Conservation (phyloP, 2,888 invertebrate genomes). For the Thecocarcelia acutangulata region DNA sequence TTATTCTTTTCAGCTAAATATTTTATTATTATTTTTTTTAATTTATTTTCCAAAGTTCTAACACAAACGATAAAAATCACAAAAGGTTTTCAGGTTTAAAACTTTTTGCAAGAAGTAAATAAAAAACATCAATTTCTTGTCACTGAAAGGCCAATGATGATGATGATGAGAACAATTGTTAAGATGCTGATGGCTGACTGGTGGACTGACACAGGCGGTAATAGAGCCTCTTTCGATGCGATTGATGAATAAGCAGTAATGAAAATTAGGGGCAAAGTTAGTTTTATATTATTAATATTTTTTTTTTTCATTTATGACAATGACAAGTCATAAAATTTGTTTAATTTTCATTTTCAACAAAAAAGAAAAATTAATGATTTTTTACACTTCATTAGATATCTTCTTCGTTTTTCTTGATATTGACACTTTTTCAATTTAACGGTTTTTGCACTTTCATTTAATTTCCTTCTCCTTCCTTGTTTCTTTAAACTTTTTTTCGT, state of each 20-base stretch:
- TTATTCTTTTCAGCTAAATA: not conserved
- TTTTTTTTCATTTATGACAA: not conserved
- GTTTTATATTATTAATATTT: conserved; percentile 5
- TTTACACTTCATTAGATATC: not conserved
- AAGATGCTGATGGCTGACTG: conserved; percentile 14
- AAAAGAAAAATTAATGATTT: conserved; percentile 6
- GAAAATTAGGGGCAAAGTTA: conserved; percentile 31
- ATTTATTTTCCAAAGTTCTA: conserved; percentile 17
- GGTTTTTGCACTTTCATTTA: conserved; percentile 41
- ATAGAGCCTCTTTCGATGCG: conserved; percentile 7
- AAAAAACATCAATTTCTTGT: conserved; percentile 26
- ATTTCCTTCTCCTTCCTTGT: not conserved
- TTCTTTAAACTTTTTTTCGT: not conserved
- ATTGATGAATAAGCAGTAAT: conserved; percentile 4
- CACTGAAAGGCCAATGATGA: conserved; percentile 15
- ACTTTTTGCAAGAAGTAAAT: not conserved
- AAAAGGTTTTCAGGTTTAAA: conserved; percentile 32
- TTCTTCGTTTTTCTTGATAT: not conserved
- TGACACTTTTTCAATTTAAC: conserved; percentile 42
- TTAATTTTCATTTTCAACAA: not conserved
- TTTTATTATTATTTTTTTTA: conserved; percentile 2
- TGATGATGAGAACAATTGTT: conserved; percentile 10
- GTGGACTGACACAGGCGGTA: not conserved
- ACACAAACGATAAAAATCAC: conserved; percentile 36
- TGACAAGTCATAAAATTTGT: conserved; percentile 42